Conservation (phyloP, 2,113 vertebrate species). For the Terrapene triunguis region DNA sequence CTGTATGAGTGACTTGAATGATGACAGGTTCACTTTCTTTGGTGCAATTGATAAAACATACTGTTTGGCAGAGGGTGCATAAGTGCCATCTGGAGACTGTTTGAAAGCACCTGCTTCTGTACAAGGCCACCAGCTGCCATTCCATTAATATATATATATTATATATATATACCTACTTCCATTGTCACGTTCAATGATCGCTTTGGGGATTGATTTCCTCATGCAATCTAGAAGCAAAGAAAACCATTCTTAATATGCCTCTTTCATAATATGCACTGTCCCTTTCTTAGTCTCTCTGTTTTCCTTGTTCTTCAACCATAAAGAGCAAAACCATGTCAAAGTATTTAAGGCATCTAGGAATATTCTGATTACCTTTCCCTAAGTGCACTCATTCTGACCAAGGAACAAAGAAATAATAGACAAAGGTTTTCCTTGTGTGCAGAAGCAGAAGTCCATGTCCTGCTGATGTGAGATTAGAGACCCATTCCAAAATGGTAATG, state of each 20-base stretch:
- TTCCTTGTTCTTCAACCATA: conserved; percentile 1
- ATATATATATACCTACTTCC: background rate
- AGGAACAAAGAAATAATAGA: conserved; percentile 22
- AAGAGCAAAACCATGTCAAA: background rate
- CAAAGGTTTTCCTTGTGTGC: conserved; percentile 50
- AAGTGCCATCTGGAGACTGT: conserved; percentile 23
- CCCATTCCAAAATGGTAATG: background rate
- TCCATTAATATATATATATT: background rate
- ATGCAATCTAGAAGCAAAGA: background rate
- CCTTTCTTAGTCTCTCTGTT: background rate
- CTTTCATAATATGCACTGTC: background rate
- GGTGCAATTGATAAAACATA: background rate
- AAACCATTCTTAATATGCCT: background rate
- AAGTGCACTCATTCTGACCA: background rate
- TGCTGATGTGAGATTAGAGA: background rate
- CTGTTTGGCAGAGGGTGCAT: background rate
- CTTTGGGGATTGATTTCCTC: background rate
- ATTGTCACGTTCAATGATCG: background rate
- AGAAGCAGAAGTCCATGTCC: background rate
- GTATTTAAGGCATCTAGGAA: conserved; percentile 10
- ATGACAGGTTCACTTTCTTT: conserved; percentile 57
- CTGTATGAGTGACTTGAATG: conserved; percentile 35
- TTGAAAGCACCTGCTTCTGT: background rate
- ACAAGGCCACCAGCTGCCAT: background rate
- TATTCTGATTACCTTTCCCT: background rate